Percentiles rank a stretch among this genome's conserved stretches.
phyloP scores from a whole-genome alignment of 30 jellyfish, hydroid and myxozoan genomes.

The Nemopilema nomurai region DNA sequence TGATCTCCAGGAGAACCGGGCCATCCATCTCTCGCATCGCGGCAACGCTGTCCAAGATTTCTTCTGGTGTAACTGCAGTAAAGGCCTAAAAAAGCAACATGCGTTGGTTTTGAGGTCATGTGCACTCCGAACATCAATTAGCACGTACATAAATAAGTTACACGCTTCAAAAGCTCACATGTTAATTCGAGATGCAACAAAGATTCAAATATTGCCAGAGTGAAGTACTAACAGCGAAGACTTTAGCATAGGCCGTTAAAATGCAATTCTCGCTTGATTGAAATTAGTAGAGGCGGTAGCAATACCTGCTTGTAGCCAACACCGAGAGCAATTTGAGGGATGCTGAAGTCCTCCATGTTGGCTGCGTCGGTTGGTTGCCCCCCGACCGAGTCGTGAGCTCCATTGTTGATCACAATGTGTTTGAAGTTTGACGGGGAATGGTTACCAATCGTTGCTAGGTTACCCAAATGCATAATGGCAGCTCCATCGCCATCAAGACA shows the following conservation, averaged over 20 bases:
- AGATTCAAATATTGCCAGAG: too few species aligned
- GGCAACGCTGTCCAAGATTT: constrained; percentile 67
- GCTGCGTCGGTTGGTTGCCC: constrained; percentile 99
- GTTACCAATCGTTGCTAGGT: constrained; percentile 86
- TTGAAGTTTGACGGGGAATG: constrained; percentile 76
- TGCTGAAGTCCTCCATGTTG: constrained; percentile 67
- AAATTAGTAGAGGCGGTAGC: too few species aligned
- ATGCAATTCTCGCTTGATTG: too few species aligned
- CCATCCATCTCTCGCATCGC: constrained; percentile 95
- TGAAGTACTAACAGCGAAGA: too few species aligned
- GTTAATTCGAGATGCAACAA: too few species aligned
- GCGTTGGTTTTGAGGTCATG: not conserved
- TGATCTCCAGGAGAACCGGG: constrained; percentile 88
- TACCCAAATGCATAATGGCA: constrained; percentile 97
- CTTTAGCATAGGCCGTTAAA: too few species aligned
- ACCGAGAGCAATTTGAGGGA: constrained; percentile 93
- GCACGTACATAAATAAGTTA: too few species aligned
- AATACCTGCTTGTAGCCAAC: constrained; percentile 97
- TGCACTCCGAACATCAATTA: too few species aligned
- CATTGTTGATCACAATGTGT: constrained; percentile 89
- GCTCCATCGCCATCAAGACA: constrained; percentile 99
- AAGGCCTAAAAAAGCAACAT: constrained; percentile 65
- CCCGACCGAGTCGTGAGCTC: constrained; percentile 99
- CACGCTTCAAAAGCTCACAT: too few species aligned
- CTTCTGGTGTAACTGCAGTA: constrained; percentile 93